A percentile compares a stretch with the other conserved stretches of the same genome.
Evolutionary conservation across 2,888 invertebrate genomes (phyloP).

Genomic region (Spisula solida): DNA sequence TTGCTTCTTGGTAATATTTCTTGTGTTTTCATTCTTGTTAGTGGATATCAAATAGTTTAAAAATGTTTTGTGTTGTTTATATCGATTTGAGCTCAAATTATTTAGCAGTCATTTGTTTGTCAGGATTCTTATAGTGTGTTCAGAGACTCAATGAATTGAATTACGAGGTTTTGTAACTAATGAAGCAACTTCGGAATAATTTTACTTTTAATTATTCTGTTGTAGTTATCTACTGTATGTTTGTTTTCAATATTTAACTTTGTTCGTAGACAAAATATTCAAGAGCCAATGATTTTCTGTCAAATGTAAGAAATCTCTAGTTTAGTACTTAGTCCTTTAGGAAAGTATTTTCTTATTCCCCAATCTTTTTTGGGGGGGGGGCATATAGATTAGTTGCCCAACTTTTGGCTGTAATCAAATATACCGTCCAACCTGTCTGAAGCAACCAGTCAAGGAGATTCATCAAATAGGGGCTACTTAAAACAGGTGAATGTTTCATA

Average conservation of each 20-base stretch:
- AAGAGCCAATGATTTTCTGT: neutral
- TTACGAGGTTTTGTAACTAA: neutral
- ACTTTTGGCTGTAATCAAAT: neutral
- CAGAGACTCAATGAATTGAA: neutral
- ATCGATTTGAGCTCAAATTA: too few relatives aligned
- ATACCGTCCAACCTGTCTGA: neutral
- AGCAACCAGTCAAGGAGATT: too few relatives aligned
- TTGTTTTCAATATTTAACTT: neutral
- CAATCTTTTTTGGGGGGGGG: neutral
- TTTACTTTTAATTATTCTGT: too few relatives aligned
- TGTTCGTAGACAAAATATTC: neutral
- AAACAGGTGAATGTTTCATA: neutral
- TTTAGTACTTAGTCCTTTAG: neutral
- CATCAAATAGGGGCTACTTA: too few relatives aligned
- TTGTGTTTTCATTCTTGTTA: too few relatives aligned
- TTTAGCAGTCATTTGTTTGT: neutral
- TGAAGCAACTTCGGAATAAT: neutral
- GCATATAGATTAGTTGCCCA: neutral
- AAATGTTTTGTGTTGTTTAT: too few relatives aligned
- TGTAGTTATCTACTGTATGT: too few relatives aligned
- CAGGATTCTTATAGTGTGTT: neutral
- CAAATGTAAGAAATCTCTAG: neutral
- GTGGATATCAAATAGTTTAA: too few relatives aligned
- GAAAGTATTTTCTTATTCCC: neutral
- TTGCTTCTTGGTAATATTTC: too few relatives aligned